Conservation (phyloP, 2,888 invertebrate genomes). For the Thumatha senex region DNA sequence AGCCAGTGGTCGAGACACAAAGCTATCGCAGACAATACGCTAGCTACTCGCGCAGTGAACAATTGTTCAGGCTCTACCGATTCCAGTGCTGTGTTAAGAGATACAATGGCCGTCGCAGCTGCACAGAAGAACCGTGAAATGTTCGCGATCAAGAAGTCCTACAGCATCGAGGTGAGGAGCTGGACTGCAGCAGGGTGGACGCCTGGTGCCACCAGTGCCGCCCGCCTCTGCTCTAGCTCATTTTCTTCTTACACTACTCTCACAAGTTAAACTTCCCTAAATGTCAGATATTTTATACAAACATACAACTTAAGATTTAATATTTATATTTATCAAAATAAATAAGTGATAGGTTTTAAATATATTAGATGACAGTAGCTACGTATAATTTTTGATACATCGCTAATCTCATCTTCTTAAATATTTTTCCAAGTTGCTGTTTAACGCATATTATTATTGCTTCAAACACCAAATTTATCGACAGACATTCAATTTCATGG, state of each 20-base stretch:
- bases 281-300: background rate
- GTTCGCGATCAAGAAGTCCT: slow-evolving; percentile 98
- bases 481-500: too few species aligned
- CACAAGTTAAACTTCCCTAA: slow-evolving; percentile 2
- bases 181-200: slow-evolving; percentile 36
- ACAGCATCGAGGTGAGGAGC: slow-evolving; percentile 96
- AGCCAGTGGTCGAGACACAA: slow-evolving; percentile 85
- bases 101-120: slow-evolving; percentile 93
- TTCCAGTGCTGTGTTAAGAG: slow-evolving; percentile 75
- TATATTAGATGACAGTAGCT: too few species aligned
- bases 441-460: too few species aligned
- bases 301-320: background rate
- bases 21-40: slow-evolving; percentile 81
- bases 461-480: too few species aligned
- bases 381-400: too few species aligned
- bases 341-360: too few species aligned
- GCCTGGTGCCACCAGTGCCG: slow-evolving; percentile 16
- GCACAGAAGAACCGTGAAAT: slow-evolving; percentile 97
- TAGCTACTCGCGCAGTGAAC: slow-evolving; percentile 82
- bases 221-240: slow-evolving; percentile 35
- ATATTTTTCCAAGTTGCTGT: too few species aligned
- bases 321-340: too few species aligned
- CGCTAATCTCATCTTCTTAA: too few species aligned
- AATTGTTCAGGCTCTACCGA: slow-evolving; percentile 75
- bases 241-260: slow-evolving; percentile 23